Base-by-base conservation (phyloP, 2,797 vertebrate genomes). In the Podarcis siculus region DNA sequence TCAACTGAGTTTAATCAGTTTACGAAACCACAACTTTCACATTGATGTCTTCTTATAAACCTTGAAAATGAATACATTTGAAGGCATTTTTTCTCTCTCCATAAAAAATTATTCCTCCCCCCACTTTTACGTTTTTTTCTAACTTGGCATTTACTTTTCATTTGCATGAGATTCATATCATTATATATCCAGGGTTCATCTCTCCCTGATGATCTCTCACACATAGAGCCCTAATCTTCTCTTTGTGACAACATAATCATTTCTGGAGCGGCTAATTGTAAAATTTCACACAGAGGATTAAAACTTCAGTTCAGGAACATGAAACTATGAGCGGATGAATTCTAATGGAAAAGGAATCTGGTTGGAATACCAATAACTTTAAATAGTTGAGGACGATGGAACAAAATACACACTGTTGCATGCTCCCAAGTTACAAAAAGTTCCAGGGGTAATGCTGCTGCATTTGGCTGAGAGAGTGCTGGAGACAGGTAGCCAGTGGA, bases 191-290 rank as follows among this genome's bases (percentile, higher is more conserved):
- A 89, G 58, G 89, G 90, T 92, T 96, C 92, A 91, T 93, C 76
- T 87, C 72, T 55, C 91, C 72, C 88, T 89, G 87, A 87, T 91
- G 69, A 85, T 93, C 92, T 89, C 92, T 90, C 83, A 89, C 0
- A 0, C 79, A 87, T n/a, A 78, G 87, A 95, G 66, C 84, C 93
- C 87, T 95, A 96, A 95, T 96, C 92, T 91, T 95, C 89, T 94
- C 78, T 95, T 96, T 94, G 90, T 94, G 93, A 96, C 95, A 96
- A 95, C 79, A 92, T 94, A 95, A 95, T 96, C 23, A 95, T 95
- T 95, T 95, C 91, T 90, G 92, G 86, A 91, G 93, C 87, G 95
- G 92, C 91, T 92, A 90, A 93, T 93, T 96, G 90, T 89, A 92
- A 80, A 93, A 91, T 91, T 94, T 91, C 88, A 96, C 95, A 95